Evolutionary conservation across 2,888 invertebrate species (phyloP), one percentile per base, ranked within the genome.

Genomic region (Rhingia rostrata): DNA sequence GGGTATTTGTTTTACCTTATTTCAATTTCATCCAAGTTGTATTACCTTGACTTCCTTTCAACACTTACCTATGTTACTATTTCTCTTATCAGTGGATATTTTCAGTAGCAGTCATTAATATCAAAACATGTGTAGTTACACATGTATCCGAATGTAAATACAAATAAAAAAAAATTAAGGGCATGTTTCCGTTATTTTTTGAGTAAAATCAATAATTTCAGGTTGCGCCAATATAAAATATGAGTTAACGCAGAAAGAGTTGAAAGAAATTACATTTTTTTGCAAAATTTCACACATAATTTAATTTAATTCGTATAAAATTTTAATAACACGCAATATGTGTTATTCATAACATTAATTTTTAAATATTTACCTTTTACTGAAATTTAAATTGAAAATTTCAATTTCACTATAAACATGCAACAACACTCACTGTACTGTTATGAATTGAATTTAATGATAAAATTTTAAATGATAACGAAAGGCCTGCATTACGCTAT

Each of bases 131-230:
- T 47, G 7, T 43, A 61, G 3, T 6, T 9, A 67, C 35, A 67
- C 14, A 45, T 37, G 60, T 51, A 6, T 32, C 12, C 12, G 41
- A 14, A 66, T 5, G 43, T 58, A 51, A n/a, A 58, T 49, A 64
- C 49, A 3, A 49, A 56, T 67, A 51, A 61, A 22, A 73, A 60
- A 37, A 22, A n/a, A 33, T 60, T 60, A 51, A 53, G 53, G 53
- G 60, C 32, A 60, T 61, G 35, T 70, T 12, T 64, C 72, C 2
- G 1, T 22, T 22, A 77, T 60, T 60, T 66, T 33, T 67, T 63
- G 72, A 61, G 82, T 73, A 82, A 82, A 82, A 82, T 82, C 82
- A 82, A 82, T 82, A 82, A 35, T 32, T 66, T 60, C 82, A 72
- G 39, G 47, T 53, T 63, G 43, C 6, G 3, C 12, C 45, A n/a